A percentile compares a stretch with the other conserved stretches of the same genome.
Conservation (phyloP, 2,113 vertebrate genomes). For the Trematomus loennbergii region DNA sequence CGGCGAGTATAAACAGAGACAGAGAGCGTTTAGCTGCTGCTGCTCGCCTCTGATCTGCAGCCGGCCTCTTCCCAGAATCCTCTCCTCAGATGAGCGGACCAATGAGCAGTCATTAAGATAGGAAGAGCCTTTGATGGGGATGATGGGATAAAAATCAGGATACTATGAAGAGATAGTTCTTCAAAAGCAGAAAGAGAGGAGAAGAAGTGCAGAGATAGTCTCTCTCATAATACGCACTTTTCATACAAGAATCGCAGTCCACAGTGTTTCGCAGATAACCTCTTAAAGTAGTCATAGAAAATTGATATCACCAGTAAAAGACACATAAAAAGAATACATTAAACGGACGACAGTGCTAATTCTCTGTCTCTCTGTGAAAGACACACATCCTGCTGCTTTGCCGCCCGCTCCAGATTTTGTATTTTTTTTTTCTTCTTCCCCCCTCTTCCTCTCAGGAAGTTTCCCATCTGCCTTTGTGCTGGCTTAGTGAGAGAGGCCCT, state of each 20-base stretch:
- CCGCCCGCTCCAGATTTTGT: constrained; percentile 66
- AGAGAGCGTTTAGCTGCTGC: constrained; percentile 68
- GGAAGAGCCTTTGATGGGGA: constrained; percentile 73
- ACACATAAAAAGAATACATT: too few relatives aligned
- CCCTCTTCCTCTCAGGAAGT: constrained; percentile 84
- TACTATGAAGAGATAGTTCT: constrained; percentile 70
- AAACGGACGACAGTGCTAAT: too few relatives aligned
- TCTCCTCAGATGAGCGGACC: constrained; percentile 58
- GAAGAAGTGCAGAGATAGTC: not conserved
- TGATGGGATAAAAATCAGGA: constrained; percentile 67
- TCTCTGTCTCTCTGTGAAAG: constrained; percentile 73
- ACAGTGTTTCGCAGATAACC: too few relatives aligned
- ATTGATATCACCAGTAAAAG: too few relatives aligned
- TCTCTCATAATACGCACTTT: not conserved
- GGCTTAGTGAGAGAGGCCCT: constrained; percentile 74
- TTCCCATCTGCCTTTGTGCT: constrained; percentile 83
- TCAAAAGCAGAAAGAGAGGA: constrained; percentile 56
- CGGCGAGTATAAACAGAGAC: constrained; percentile 77
- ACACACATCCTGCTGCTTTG: constrained; percentile 81
- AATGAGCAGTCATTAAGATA: constrained; percentile 77
- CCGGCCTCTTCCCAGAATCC: constrained; percentile 73
- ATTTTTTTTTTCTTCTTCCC: not conserved
- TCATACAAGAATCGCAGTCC: too few relatives aligned
- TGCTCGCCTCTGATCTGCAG: constrained; percentile 75
- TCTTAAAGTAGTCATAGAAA: too few relatives aligned